phyloP scores from a whole-genome alignment of 2,797 vertebrate genomes.

The Garrulus glandarius region DNA sequence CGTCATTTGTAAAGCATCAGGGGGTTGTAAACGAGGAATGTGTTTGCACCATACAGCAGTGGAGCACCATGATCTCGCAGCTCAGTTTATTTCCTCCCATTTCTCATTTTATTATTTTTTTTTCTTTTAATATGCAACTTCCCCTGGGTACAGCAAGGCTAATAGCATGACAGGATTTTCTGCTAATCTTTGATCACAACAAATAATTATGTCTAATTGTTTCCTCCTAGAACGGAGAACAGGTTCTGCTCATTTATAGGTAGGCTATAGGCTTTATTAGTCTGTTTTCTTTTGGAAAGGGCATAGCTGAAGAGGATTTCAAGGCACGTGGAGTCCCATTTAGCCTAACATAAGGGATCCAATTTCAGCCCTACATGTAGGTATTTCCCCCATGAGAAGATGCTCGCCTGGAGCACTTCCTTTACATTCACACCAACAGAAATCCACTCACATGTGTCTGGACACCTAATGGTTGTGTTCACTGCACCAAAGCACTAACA shows the following conservation, averaged over 20 bases:
- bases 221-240: background rate
- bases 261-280: background rate
- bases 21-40: background rate
- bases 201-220: background rate
- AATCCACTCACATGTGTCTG: background rate
- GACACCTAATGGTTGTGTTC: no score
- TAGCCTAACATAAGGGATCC: background rate
- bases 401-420: background rate
- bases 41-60: background rate
- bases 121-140: background rate
- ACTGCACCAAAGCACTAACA: background rate
- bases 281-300: background rate
- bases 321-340: background rate
- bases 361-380: background rate
- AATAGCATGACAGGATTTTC: background rate
- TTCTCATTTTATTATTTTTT: accelerated
- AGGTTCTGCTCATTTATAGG: background rate
- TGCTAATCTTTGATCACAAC: background rate
- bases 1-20: background rate
- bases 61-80: accelerated
- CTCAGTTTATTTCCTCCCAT: background rate
- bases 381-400: background rate
- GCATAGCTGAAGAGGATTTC: background rate
- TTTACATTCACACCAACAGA: background rate
- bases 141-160: background rate